Evolutionary conservation across 2,113 vertebrate genomes (phyloP).

Genomic region (Rhabdornis inornatus): DNA sequence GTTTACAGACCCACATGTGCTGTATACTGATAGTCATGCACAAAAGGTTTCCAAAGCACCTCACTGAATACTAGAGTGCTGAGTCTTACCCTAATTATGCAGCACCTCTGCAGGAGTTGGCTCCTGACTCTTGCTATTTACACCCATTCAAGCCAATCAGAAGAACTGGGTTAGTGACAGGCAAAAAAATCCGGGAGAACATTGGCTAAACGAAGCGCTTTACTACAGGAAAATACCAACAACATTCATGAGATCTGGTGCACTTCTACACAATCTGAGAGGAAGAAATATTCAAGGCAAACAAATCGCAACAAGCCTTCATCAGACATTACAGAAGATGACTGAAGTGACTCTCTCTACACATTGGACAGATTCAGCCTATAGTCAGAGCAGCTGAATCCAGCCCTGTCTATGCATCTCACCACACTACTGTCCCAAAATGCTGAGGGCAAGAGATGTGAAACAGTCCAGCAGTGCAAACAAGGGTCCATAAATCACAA

Average conservation of each 20-base stretch:
- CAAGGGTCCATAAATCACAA: not conserved
- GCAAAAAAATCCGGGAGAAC: not conserved
- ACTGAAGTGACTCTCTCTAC: not conserved
- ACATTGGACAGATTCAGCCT: not conserved
- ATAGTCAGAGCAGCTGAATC: not conserved
- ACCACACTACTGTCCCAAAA: not conserved
- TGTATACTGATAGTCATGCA: not conserved
- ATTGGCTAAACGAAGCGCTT: not conserved
- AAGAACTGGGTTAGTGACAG: not conserved
- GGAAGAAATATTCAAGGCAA: not conserved
- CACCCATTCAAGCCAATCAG: not conserved
- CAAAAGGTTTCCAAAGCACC: not conserved
- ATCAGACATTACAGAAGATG: not conserved
- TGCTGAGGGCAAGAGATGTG: not conserved
- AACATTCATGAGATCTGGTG: not conserved
- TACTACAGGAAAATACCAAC: not conserved
- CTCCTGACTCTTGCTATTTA: not conserved
- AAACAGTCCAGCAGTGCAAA: not conserved
- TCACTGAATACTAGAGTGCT: not conserved
- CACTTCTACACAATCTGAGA: not conserved
- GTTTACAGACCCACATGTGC: not conserved
- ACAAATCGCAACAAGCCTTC: not conserved
- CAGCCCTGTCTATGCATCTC: not conserved
- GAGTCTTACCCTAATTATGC: not conserved
- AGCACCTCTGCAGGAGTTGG: not conserved